These are phyloP conservation scores for Pemphredon lugubris DNA, from an alignment of 2,888 invertebrate species.

Conservation along the genomic window DNA sequence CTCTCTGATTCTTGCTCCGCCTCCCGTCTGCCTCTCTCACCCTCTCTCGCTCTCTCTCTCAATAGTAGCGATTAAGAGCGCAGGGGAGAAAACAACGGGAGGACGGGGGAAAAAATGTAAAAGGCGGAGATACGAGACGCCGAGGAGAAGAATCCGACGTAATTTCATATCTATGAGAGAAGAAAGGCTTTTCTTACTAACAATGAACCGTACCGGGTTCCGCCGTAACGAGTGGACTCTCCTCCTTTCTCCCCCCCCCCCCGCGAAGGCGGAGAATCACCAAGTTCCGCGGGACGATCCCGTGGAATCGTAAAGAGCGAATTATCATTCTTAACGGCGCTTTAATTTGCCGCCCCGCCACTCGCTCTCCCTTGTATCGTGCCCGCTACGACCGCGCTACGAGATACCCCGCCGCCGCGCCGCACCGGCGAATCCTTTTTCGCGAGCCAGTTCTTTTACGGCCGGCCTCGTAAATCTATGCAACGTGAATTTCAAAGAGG, in stretches of 20 bases:
- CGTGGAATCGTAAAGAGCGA: slow-evolving; percentile 2
- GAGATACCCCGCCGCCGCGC: no score
- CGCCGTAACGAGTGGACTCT: slow-evolving; percentile 9
- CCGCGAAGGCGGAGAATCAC: slow-evolving; percentile 6
- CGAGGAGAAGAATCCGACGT: no score
- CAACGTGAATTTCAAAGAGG: no score
- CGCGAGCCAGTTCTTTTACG: slow-evolving; percentile 15
- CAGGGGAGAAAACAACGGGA: background rate
- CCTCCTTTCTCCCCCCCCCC: background rate
- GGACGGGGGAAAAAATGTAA: background rate
- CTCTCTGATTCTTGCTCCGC: no score
- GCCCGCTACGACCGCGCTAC: slow-evolving; percentile 24
- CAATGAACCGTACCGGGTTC: slow-evolving; percentile 17
- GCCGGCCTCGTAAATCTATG: no score
- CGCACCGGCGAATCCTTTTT: no score
- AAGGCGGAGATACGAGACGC: background rate
- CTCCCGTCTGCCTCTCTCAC: no score
- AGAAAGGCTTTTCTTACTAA: slow-evolving; percentile 6
- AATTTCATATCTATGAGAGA: slow-evolving; percentile 13
- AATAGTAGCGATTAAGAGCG: background rate
- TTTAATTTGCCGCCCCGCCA: slow-evolving; percentile 28
- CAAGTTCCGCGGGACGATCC: slow-evolving; percentile 1
- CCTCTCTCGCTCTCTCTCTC: no score
- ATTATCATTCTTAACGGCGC: slow-evolving; percentile 33
- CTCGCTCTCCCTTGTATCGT: slow-evolving; percentile 12